A percentile compares a stretch with the other conserved stretches of the same genome.
Evolutionary conservation across 35 echinoderm and acorn worm genomes (phyloP).

Genomic region (Lytechinus variegatus): DNA sequence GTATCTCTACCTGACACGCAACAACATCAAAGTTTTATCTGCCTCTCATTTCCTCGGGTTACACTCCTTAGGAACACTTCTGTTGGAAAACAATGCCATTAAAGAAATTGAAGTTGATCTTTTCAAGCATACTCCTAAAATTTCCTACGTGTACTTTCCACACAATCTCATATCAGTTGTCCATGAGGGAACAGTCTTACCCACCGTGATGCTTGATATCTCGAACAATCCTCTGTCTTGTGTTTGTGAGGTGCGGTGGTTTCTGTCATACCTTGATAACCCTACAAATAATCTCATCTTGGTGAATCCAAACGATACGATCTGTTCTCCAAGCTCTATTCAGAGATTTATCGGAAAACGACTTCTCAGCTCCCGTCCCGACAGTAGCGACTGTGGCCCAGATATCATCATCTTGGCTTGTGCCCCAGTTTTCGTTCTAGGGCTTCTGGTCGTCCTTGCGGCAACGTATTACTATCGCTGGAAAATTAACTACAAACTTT

Average conservation of each 20-base stretch:
- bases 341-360: not conserved
- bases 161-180: not conserved
- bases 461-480: slow-evolving; percentile 1
- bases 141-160: not conserved
- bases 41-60: not conserved
- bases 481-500: not conserved
- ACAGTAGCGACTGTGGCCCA: not conserved
- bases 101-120: not conserved
- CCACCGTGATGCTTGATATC: not conserved
- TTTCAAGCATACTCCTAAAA: not conserved
- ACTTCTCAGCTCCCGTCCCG: not conserved
- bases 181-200: not conserved
- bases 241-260: not conserved
- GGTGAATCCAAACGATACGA: slow-evolving; percentile 4
- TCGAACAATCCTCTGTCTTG: slow-evolving; percentile 22
- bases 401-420: not conserved
- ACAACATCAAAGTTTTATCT: not conserved
- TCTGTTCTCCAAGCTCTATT: not conserved
- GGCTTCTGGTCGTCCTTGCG: not conserved
- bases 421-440: too few relatives aligned
- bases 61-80: not conserved
- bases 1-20: not conserved
- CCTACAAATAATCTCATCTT: not conserved
- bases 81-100: not conserved
- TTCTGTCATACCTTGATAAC: not conserved